Conservation (phyloP, 2,797 vertebrate genomes). For the Arrhamphus sclerolepis region DNA sequence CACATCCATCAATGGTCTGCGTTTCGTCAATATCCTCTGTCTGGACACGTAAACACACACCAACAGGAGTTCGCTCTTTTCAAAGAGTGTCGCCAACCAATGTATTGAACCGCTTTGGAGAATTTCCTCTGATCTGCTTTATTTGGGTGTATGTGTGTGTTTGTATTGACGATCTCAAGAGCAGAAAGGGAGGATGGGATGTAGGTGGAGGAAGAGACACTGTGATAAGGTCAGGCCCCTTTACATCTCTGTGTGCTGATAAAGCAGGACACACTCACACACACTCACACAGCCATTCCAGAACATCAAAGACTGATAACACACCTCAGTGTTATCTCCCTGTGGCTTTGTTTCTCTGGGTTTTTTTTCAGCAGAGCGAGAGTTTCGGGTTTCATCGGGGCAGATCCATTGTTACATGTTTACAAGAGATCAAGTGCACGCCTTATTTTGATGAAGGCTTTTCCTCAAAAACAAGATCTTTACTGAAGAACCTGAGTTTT, state of each 20-base stretch:
- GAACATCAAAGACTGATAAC: conserved; percentile 63
- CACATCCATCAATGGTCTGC: conserved; percentile 18
- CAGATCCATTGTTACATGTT: conserved; percentile 21
- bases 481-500: conserved; percentile 1
- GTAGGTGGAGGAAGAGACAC: conserved; percentile 39
- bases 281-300: conserved; percentile 42
- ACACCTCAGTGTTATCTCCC: conserved; percentile 57
- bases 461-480: conserved; percentile 37
- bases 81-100: conserved; percentile 54
- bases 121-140: conserved; percentile 65
- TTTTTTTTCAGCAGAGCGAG: conserved; percentile 12
- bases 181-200: conserved; percentile 36
- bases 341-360: conserved; percentile 26
- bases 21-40: conserved; percentile 46
- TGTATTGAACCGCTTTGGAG: conserved; percentile 68
- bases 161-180: conserved; percentile 48
- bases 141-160: conserved; percentile 28
- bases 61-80: conserved; percentile 47
- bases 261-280: conserved; percentile 45
- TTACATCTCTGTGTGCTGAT: conserved; percentile 65
- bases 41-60: conserved; percentile 47
- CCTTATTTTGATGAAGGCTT: conserved; percentile 35
- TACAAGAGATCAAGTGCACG: conserved; percentile 35
- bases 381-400: conserved; percentile 9
- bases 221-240: conserved; percentile 65